Evolutionary conservation across 1,140 invertebrate genomes (phyloP), one percentile per base, ranked within the genome.

Genomic region (Brachionus plicatilis): DNA sequence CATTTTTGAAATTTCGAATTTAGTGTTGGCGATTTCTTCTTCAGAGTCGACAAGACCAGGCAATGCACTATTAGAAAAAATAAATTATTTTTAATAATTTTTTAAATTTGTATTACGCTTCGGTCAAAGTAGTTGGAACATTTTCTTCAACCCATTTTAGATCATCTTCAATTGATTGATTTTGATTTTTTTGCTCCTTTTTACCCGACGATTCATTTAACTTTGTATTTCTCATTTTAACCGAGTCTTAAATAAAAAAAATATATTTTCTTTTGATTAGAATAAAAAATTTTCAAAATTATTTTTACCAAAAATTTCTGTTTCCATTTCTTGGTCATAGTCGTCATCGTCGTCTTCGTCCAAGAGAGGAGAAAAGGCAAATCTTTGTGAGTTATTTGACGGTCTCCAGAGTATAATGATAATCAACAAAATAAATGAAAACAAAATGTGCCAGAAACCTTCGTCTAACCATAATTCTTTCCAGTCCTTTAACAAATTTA

Each of bases 351-450:
- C 94, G 75, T 94, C 94, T 11, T 93, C 93, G 90, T 97, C 95
- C 7, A 96, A 90, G 24, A 97, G 90, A 56, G 95, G 95, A 8
- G 95, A 95, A 90, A 97, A 97, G 3, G 95, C 95, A 90, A 96
- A 97, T 85, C 95, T 92, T 90, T 97, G 95, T 90, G 97, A 97
- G 88, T 97, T 97, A 87, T 94, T 95, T 3, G 95, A 95, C 4
- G 96, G 96, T 85, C 95, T 90, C 95, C 95, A 97, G 43, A 97
- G 91, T 85, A 97, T 92, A 94, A 97, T 97, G 85, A 97, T 97
- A 12, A 95, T 94, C 47, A 95, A 89, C 24, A 97, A 90, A 83
- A 97, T 92, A 65, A 94, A 91, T 20, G 94, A 95, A 89, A 97
- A 97, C 20, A 96, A 90, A 24, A 97, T 92, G 89, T 96, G 95